A percentile compares a stretch with the other conserved stretches of the same genome.
Evolutionary conservation across 2,113 vertebrate genomes (phyloP).

Genomic region (Passer montanus): DNA sequence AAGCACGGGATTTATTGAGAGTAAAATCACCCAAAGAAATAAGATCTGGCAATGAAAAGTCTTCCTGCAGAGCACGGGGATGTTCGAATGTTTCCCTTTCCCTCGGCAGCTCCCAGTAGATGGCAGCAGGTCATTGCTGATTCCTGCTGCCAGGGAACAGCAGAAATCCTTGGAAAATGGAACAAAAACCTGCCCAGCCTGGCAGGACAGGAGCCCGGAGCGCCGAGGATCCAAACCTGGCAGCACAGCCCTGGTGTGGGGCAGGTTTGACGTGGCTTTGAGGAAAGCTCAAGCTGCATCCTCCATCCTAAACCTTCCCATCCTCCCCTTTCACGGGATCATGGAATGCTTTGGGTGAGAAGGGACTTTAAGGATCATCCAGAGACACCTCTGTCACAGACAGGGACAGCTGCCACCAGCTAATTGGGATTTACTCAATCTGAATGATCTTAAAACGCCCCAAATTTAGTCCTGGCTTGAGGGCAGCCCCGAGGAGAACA

Average conservation of each 20-base stretch:
- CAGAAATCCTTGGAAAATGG: background rate
- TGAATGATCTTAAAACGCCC: fast-evolving
- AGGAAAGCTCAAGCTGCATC: background rate
- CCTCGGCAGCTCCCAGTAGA: conserved; percentile 65
- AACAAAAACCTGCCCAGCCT: background rate
- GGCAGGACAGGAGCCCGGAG: background rate
- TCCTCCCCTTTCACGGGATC: background rate
- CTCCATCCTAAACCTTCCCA: background rate
- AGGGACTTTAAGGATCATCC: background rate
- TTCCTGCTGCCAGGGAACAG: background rate
- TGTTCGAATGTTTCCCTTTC: background rate
- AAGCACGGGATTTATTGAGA: background rate
- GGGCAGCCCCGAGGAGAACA: background rate
- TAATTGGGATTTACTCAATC: background rate
- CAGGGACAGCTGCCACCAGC: too few relatives aligned
- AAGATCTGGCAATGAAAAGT: background rate
- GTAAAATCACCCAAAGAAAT: background rate
- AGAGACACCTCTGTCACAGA: background rate
- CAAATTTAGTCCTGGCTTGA: background rate
- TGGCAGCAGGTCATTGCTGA: conserved; percentile 71
- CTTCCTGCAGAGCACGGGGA: background rate
- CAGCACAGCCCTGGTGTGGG: background rate
- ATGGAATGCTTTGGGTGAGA: background rate
- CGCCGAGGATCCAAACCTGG: background rate
- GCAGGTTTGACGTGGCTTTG: background rate